Base-by-base conservation (phyloP, 2,113 vertebrate species). In the Opisthocomus hoazin region DNA sequence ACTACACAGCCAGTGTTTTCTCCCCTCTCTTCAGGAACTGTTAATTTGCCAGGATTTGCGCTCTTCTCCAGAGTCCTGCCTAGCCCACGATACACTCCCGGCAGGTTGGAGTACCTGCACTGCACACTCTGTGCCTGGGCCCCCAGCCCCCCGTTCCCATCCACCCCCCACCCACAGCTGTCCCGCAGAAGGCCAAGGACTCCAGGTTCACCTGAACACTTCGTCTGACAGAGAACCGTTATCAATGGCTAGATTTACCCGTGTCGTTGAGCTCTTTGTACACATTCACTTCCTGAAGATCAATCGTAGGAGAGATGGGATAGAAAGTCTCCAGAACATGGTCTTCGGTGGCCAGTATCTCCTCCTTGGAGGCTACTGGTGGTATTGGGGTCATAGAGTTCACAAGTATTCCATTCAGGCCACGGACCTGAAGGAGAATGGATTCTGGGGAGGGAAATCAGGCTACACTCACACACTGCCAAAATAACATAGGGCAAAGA, bases 271-370 rank as follows among this genome's bases (percentile, higher is more conserved):
- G 94, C 50, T 98, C 96, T 17, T 97, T 87, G 95, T 99, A 99
- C 32, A 99, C 96, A 2, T 98, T 87, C 63, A 97, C 96, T 66
- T 98, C 98, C 96, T 99, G 98, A 83, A 99, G 98, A 93, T 99
- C 98, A 5, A 99, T 99, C 7, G 98, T 98, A 18, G 99, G 99
- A 2, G 98, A 98, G 50, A 99, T 97, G 19, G 99, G 99, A 76
- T 99, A 98, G 94, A 99, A 99, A 23, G 98, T 97, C 89, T 99
- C 98, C 51, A 99, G 96, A 63, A 92, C 70, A 0, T 99, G 93
- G 37, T 93, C 96, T 43, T 90, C 94, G 2, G 99, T 99, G 64
- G 97, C 97, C 39, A 96, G 87, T 23, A 99, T 97, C 75, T 99
- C 98, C 73, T 98, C 97, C 70, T 94, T 95, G 76, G 98, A 98